Conservation (phyloP, 2,888 invertebrate species). For the Amphimallon solstitiale region DNA sequence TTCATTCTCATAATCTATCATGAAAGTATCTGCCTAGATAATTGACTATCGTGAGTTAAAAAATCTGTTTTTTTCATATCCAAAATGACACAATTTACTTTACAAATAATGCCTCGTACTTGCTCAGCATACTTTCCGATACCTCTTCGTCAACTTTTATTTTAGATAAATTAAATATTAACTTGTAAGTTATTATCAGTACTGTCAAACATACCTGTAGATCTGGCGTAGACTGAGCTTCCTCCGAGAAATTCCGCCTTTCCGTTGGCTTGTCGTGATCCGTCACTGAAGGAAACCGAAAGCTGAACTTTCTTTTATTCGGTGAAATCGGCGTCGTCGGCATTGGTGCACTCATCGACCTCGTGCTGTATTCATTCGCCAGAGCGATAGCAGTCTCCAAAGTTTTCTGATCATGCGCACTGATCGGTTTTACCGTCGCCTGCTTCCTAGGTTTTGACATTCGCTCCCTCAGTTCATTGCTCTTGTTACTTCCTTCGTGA, state of each 20-base stretch:
- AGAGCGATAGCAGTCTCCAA: constrained; percentile 92
- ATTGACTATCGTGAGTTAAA: too few species aligned
- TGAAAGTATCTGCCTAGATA: too few species aligned
- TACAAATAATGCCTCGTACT: too few species aligned
- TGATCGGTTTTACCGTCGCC: constrained; percentile 87
- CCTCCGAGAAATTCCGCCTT: constrained; percentile 89
- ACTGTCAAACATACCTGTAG: constrained; percentile 76
- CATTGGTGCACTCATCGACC: constrained; percentile 61
- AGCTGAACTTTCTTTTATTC: constrained; percentile 82
- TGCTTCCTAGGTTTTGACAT: constrained; percentile 62
- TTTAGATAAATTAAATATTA: constrained; percentile 4
- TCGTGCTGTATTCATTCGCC: constrained; percentile 76
- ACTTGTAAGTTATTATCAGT: neutral
- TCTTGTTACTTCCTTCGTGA: constrained; percentile 70
- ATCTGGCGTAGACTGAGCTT: constrained; percentile 85
- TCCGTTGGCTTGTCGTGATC: constrained; percentile 70
- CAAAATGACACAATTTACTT: too few species aligned
- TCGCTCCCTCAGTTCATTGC: constrained; percentile 74
- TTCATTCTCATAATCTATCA: too few species aligned
- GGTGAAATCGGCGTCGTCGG: constrained; percentile 72
- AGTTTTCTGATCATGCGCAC: constrained; percentile 90
- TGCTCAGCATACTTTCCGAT: neutral
- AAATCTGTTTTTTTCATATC: too few species aligned
- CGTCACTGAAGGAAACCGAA: constrained; percentile 72
- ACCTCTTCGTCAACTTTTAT: neutral